These are phyloP conservation scores for Drosophila tsacasi DNA, from an alignment of 1,140 invertebrate genomes.

Conservation along the genomic window DNA sequence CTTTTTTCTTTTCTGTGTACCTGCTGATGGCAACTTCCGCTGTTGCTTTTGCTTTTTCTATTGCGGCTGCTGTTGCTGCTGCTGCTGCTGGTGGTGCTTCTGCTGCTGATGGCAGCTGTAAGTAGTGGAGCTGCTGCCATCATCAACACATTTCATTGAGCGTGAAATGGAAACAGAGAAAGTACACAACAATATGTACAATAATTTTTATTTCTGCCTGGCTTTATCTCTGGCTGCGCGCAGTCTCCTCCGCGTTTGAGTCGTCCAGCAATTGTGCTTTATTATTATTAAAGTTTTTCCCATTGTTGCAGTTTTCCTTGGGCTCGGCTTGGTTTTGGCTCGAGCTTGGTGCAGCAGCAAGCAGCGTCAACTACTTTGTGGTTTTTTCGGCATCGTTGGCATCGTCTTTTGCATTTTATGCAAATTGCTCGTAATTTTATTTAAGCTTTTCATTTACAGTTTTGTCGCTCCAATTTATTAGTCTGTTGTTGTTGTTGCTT, in stretches of 20 bases:
- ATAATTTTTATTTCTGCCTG: conserved; percentile 67
- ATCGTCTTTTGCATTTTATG: conserved; percentile 64
- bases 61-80: conserved; percentile 22
- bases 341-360: conserved; percentile 31
- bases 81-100: conserved; percentile 14
- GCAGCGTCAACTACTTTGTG: conserved; percentile 61
- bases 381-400: conserved; percentile 57
- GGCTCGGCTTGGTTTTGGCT: conserved; percentile 30
- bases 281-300: conserved; percentile 69
- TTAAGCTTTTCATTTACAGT: conserved; percentile 77
- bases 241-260: conserved; percentile 28
- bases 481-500: conserved; percentile 22
- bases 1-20: conserved; percentile 40
- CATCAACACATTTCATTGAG: conserved; percentile 85
- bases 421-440: conserved; percentile 75
- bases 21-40: conserved; percentile 75
- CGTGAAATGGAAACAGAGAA: conserved; percentile 85
- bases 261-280: conserved; percentile 54
- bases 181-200: conserved; percentile 69
- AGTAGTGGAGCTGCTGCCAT: conserved; percentile 52
- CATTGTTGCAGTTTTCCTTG: conserved; percentile 76
- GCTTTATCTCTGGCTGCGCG: conserved; percentile 50
- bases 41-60: conserved; percentile 46
- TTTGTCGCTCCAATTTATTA: conserved; percentile 78
- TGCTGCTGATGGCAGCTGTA: conserved; percentile 21